phyloP scores from a whole-genome alignment of 2,113 vertebrate species.

The Cathartes aura region DNA sequence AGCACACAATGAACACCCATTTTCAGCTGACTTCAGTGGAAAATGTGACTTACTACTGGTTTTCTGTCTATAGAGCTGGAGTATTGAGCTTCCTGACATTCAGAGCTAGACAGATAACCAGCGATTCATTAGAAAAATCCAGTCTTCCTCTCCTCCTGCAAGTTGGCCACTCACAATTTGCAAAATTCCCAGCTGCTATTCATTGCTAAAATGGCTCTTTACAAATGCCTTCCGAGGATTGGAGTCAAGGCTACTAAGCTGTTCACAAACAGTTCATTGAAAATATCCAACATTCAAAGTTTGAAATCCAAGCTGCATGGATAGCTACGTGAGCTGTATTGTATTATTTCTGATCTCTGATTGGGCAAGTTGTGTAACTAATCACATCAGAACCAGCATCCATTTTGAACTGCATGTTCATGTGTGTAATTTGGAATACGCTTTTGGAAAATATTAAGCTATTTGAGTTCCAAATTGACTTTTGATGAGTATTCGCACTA shows the following conservation, averaged over 20 bases:
- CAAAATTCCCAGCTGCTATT: background rate
- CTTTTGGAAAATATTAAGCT: constrained; percentile 66
- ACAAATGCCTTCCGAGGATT: background rate
- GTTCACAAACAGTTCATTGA: background rate
- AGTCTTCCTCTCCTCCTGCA: background rate
- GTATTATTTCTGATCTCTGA: constrained; percentile 5
- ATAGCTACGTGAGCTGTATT: background rate
- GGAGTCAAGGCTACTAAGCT: background rate
- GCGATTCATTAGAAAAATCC: background rate
- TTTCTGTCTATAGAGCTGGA: constrained; percentile 63
- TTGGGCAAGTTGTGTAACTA: constrained; percentile 30
- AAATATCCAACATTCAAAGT: background rate
- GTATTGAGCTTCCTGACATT: constrained; percentile 49
- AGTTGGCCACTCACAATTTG: background rate
- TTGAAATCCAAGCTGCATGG: background rate
- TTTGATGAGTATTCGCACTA: constrained; percentile 56
- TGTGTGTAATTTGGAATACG: constrained; percentile 58
- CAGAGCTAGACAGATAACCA: background rate
- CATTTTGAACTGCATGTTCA: constrained; percentile 47
- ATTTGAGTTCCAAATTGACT: constrained; percentile 67
- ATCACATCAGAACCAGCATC: constrained; percentile 39
- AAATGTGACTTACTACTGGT: constrained; percentile 62
- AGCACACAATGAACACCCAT: background rate
- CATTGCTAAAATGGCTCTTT: background rate
- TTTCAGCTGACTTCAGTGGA: constrained; percentile 54